Conservation (phyloP, 64 coral and sea anemone species). For the Stylophora pistillata region DNA sequence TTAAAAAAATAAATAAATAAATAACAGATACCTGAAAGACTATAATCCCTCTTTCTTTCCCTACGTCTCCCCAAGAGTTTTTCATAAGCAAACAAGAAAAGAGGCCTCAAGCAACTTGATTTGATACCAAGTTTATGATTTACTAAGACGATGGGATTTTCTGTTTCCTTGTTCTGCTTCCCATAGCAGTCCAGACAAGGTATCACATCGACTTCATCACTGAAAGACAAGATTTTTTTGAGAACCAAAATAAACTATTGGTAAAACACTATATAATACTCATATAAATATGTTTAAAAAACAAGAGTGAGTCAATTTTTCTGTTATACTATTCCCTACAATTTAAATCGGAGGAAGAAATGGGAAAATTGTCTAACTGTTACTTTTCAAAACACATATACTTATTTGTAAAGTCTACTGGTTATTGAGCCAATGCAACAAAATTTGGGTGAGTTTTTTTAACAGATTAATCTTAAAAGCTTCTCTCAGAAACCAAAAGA, state of each 20-base stretch:
- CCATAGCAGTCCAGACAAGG: slow-evolving; percentile 57
- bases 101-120: slow-evolving; percentile 67
- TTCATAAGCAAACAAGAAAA: slow-evolving; percentile 71
- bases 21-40: slow-evolving; percentile 4
- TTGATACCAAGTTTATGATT: slow-evolving; percentile 81
- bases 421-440: no score
- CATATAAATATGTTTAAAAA: no score
- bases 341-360: no score
- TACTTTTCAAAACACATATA: no score
- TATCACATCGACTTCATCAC: slow-evolving; percentile 88
- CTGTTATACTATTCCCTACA: no score
- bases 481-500: no score
- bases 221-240: slow-evolving; percentile 30
- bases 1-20: neutral
- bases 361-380: no score
- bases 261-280: neutral
- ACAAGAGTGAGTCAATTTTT: no score
- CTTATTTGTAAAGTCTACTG: no score
- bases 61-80: slow-evolving; percentile 52
- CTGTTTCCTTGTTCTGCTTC: slow-evolving; percentile 52
- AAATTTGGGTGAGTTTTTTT: no score
- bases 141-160: slow-evolving; percentile 38
- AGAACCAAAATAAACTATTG: neutral
- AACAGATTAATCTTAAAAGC: no score
- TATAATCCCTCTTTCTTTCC: slow-evolving; percentile 12